Base-by-base conservation (phyloP, 2,888 invertebrate genomes). In the Melinopterus prodromus region DNA sequence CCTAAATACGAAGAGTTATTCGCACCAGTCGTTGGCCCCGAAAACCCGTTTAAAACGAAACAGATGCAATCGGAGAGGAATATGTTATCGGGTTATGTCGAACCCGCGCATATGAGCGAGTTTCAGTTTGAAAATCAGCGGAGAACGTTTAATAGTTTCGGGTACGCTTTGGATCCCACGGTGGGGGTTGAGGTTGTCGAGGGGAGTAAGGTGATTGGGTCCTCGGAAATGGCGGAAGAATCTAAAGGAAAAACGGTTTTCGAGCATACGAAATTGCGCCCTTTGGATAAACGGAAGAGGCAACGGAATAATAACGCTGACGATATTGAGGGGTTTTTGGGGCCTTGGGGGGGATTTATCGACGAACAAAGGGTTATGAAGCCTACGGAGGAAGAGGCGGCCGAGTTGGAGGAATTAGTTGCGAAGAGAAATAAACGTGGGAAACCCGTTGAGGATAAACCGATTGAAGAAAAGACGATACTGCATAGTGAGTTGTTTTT, bases 41-140 rank as follows among this genome's bases (percentile, higher is more conserved):
- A 94, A 84, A 98, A 99, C 90, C 99, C 99, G 0, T 97, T 95
- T 87, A 94, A 96, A 89, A 97, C 98, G 0, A 94, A 95, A 86
- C 98, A 98, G 86, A 95, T 97, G 90, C 93, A 92, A 82, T 96
- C 98, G 0, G 91, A 92, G 6, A 95, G 97, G 87, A 99, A 99
- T 88, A 98, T 96, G 85, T 90, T 99, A 12, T 95, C 99, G 0
- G 99, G 99, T 0, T 98, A 93, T 90, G 96, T 98, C 0, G 99
- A 99, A 87, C 94, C 95, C 82, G 98, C 99, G 0, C 97, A 99
- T 88, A 94, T 99, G 77, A 99, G 96, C 89, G 96, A 97, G 85
- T 99, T 99, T 89, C 97, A 98, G 86, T 99, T 99, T 92, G 99
- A 99, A 89, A 97, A 97, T 88, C 98, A 99, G 87, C 92, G 99